These are phyloP conservation scores for Agrochola circellaris DNA, from an alignment of 2,888 invertebrate species.

Conservation along the genomic window DNA sequence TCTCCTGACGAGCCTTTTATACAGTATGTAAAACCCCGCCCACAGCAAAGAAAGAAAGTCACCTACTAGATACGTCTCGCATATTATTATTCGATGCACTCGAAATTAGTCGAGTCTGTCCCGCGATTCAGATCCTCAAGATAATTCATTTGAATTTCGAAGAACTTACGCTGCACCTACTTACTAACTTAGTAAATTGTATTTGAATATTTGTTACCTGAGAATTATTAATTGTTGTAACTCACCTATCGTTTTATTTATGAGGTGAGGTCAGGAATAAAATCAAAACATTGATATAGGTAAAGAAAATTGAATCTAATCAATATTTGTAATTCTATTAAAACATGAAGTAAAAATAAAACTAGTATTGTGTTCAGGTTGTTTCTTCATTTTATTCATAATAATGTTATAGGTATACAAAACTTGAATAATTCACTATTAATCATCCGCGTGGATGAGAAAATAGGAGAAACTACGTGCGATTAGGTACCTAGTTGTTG, in stretches of 20 bases:
- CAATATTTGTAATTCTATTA: background rate
- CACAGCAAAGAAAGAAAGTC: constrained; percentile 82
- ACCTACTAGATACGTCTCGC: constrained; percentile 55
- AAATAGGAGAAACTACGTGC: background rate
- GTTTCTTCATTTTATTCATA: background rate
- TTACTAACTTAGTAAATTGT: background rate
- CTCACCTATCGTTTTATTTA: background rate
- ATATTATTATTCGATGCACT: constrained; percentile 38
- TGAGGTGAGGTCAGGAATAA: background rate
- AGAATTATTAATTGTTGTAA: background rate
- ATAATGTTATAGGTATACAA: background rate
- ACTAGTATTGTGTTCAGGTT: background rate
- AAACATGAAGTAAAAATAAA: background rate
- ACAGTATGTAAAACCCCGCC: constrained; percentile 84
- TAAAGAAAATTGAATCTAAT: background rate
- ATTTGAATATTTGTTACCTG: background rate
- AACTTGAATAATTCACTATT: background rate
- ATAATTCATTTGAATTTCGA: background rate
- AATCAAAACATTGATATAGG: background rate
- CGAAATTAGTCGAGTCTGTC: constrained; percentile 3
- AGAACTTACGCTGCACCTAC: background rate
- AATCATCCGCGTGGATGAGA: background rate
- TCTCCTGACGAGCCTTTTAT: constrained; percentile 81
- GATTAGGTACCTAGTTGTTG: too few relatives aligned
- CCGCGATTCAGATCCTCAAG: background rate